These are phyloP conservation scores for Parasteatoda lunata DNA, from an alignment of 2,888 invertebrate species.

Conservation along the genomic window DNA sequence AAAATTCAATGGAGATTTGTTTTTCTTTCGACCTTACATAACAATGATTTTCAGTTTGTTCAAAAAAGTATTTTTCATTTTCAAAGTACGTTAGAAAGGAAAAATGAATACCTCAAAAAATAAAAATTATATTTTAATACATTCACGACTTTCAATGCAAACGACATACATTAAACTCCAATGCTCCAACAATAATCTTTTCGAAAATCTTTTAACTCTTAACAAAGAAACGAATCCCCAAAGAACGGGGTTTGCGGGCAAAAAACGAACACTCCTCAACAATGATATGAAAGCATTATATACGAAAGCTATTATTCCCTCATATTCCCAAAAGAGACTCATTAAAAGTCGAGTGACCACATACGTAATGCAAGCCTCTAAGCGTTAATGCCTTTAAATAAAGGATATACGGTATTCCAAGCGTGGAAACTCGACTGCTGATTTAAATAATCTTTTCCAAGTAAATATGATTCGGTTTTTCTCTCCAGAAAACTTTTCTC, in stretches of 20 bases:
- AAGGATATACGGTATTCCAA: constrained; percentile 38
- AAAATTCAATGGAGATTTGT: neutral
- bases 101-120: constrained; percentile 25
- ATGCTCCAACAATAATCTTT: neutral
- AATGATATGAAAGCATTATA: constrained; percentile 5
- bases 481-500: neutral
- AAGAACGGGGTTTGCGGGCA: neutral
- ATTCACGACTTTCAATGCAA: constrained; percentile 21
- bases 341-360: constrained; percentile 54
- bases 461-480: constrained; percentile 4
- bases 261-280: constrained; percentile 1
- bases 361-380: constrained; percentile 22
- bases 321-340: constrained; percentile 41
- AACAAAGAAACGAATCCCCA: constrained; percentile 31
- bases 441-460: constrained; percentile 57
- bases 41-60: neutral
- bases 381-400: constrained; percentile 55
- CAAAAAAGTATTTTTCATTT: neutral
- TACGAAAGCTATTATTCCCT: neutral
- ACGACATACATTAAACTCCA: constrained; percentile 19
- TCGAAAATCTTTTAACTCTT: neutral
- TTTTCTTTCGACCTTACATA: neutral
- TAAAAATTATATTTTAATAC: constrained; percentile 4
- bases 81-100: neutral
- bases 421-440: constrained; percentile 42